Conservation (phyloP, 2,888 invertebrate species). For the Cerastoderma edule region DNA sequence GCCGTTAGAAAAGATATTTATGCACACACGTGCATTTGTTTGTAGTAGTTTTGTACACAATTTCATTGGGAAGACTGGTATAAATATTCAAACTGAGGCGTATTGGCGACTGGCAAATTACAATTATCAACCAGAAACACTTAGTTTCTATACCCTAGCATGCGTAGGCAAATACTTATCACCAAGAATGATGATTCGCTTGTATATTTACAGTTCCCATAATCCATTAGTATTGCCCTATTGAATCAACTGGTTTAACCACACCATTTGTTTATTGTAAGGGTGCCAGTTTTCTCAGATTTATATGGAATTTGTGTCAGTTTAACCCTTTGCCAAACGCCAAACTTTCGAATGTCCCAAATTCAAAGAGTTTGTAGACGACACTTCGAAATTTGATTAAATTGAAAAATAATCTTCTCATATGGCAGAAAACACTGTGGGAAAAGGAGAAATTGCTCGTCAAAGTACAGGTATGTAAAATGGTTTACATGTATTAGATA, state of each 20-base stretch:
- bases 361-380: neutral
- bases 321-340: neutral
- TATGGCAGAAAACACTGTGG: constrained; percentile 8
- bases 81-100: no score
- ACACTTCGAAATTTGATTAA: neutral
- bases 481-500: no score
- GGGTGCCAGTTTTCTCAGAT: neutral
- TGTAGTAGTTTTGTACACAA: no score
- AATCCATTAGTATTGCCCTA: neutral
- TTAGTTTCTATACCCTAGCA: no score
- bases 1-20: no score
- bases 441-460: constrained; percentile 9
- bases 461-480: no score
- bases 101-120: no score
- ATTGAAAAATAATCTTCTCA: neutral
- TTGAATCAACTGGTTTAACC: neutral
- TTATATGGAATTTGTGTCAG: neutral
- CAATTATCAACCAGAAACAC: no score
- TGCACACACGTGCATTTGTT: no score
- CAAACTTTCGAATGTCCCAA: neutral
- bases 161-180: neutral
- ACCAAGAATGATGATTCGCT: neutral
- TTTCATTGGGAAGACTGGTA: no score
- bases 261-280: neutral
- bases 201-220: neutral